Evolutionary conservation across 2,113 vertebrate species (phyloP), one percentile per base, ranked within the genome.

Genomic region (Tachycineta bicolor): DNA sequence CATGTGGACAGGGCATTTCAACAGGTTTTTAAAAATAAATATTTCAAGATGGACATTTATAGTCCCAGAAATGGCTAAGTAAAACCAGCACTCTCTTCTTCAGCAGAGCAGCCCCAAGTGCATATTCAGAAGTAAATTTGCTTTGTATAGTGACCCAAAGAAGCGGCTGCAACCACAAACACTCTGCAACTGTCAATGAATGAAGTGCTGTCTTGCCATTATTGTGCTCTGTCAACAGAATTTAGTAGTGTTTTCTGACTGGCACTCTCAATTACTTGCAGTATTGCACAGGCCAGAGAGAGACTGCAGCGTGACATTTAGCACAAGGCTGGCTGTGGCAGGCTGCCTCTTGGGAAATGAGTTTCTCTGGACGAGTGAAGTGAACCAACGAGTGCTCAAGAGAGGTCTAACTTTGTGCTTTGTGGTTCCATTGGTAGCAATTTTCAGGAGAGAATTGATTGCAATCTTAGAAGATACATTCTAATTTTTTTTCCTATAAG

Each of bases 11-110:
- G n/a, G 22, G 20, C 49, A 82, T 94, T 97, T 94, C 87, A 79
- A 65, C 75, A 67, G 34, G 20, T 64, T 94, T 82, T 83, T 89
- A 55, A 55, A 89, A 94, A 80, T 76, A 86, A 94, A 31, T 90
- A 70, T 79, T 80, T 92, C 81, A 83, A 79, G 81, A 73, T 89
- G 84, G 75, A 55, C 47, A 19, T 87, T 80, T 83, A 70, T 56
- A 85, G 84, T 83, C 63, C 56, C 33, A 77, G 33, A 92, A 91
- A 68, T 16, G 26, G 24, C 65, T 70, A 77, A 83, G 59, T 71
- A 62, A 93, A 93, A 87, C 37, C 74, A 92, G 37, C 47, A 75
- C 24, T 2, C 9, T 84, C 20, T 20, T 85, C 29, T 68, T 91
- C 69, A 84, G 46, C 20, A 69, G 63, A 39, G 52, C 34, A 77